These are phyloP conservation scores for Melanchra persicariae DNA, from an alignment of 2,888 invertebrate species.

Conservation along the genomic window DNA sequence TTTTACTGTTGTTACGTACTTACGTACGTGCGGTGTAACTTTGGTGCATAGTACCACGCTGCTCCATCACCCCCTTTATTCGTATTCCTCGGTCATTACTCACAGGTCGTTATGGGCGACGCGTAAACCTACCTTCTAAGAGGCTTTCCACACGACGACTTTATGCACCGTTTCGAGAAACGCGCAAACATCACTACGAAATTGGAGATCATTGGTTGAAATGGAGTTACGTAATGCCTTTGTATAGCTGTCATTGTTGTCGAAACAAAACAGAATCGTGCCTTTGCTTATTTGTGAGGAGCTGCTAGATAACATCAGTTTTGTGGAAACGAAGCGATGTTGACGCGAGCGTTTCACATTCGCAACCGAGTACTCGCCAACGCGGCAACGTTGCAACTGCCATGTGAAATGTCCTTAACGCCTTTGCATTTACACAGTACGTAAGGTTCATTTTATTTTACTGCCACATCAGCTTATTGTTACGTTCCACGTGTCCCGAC, in stretches of 20 bases:
- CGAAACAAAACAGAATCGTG: slow-evolving; percentile 18
- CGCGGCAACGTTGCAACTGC: not conserved
- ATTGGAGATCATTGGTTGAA: not conserved
- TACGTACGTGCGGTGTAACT: not conserved
- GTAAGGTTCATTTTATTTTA: slow-evolving; percentile 46
- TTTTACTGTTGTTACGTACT: slow-evolving; percentile 6
- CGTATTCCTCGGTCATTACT: slow-evolving; percentile 36
- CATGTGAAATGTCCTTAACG: slow-evolving; percentile 12
- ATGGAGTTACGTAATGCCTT: slow-evolving; percentile 7
- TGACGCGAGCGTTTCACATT: not conserved
- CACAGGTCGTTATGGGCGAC: slow-evolving; percentile 11
- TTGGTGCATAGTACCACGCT: slow-evolving; percentile 17
- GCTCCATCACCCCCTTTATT: slow-evolving; percentile 18
- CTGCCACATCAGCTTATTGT: slow-evolving; percentile 34
- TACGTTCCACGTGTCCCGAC: slow-evolving; percentile 40
- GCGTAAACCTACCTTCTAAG: slow-evolving; percentile 23
- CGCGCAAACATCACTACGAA: slow-evolving; percentile 2
- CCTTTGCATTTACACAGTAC: slow-evolving; percentile 37
- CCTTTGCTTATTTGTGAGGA: slow-evolving; percentile 7
- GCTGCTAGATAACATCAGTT: slow-evolving; percentile 3
- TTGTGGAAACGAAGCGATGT: not conserved
- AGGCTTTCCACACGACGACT: not conserved
- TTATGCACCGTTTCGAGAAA: slow-evolving; percentile 6
- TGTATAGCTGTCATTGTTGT: slow-evolving; percentile 2
- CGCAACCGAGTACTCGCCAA: not conserved